phyloP scores from a whole-genome alignment of 2,888 invertebrate species.

The Matsumyia berberina region DNA sequence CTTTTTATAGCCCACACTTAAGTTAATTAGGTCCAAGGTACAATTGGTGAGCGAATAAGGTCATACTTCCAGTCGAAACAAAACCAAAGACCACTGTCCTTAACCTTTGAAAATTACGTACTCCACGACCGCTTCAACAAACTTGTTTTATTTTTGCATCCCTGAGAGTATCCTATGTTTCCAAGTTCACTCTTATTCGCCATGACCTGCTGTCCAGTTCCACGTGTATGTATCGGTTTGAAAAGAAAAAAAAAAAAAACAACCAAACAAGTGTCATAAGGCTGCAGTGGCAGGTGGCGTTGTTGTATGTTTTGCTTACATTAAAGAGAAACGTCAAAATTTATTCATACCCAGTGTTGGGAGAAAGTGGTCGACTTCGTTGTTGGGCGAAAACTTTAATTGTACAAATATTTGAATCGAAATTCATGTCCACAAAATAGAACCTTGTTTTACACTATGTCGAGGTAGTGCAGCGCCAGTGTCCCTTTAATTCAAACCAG shows the following conservation, averaged over 20 bases:
- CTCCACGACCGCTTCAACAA: not conserved
- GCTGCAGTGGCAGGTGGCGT: not conserved
- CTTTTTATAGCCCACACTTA: not conserved
- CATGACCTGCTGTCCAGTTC: not conserved
- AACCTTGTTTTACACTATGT: constrained; percentile 24
- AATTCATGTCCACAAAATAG: constrained; percentile 30
- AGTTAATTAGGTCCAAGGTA: not conserved
- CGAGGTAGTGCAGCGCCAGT: constrained; percentile 24
- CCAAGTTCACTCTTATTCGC: constrained; percentile 56
- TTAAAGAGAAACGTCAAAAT: constrained; percentile 65
- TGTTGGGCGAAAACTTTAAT: constrained; percentile 36
- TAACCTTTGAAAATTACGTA: constrained; percentile 5
- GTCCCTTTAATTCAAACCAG: constrained; percentile 19
- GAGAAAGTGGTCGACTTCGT: constrained; percentile 57
- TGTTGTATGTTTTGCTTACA: constrained; percentile 35
- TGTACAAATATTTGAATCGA: constrained; percentile 24
- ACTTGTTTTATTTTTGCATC: not conserved
- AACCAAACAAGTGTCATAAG: not conserved
- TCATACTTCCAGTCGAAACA: too few species aligned
- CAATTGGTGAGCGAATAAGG: not conserved
- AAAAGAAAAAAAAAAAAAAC: constrained; percentile 1
- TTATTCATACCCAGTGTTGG: constrained; percentile 56
- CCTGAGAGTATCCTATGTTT: constrained; percentile 33
- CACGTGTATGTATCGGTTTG: constrained; percentile 50
- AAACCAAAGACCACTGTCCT: not conserved